Evolutionary conservation across 1,140 invertebrate species (phyloP).

Genomic region (Pseudomyrmex cubaensis): DNA sequence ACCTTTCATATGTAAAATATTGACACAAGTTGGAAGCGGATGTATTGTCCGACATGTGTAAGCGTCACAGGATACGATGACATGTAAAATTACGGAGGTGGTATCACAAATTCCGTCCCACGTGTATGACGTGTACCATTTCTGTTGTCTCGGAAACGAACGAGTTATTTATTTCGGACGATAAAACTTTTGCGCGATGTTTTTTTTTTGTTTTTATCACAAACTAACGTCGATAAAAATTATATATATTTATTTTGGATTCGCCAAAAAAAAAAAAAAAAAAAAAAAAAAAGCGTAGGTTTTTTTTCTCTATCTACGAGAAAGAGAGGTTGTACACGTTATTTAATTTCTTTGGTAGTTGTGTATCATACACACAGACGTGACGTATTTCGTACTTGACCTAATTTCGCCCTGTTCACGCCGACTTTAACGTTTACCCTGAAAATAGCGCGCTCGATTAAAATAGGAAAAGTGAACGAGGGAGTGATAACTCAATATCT

Average conservation of each 20-base stretch:
- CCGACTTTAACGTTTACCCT: conserved; percentile 20
- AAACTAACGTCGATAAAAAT: background rate
- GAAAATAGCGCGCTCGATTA: conserved; percentile 48
- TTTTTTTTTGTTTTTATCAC: too few species aligned
- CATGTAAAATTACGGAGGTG: conserved; percentile 7
- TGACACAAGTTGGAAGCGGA: conserved; percentile 15
- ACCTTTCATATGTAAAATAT: conserved; percentile 18
- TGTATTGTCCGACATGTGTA: conserved; percentile 25
- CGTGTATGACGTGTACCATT: too few species aligned
- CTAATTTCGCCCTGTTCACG: conserved; percentile 29
- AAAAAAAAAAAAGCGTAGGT: too few species aligned
- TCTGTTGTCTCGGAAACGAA: background rate
- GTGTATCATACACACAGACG: conserved; percentile 11
- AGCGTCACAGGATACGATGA: background rate
- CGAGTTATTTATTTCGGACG: background rate
- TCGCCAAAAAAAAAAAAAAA: background rate
- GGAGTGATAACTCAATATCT: conserved; percentile 42
- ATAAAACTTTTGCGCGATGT: background rate
- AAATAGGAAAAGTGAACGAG: conserved; percentile 26
- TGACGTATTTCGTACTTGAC: conserved; percentile 51
- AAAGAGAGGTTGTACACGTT: background rate
- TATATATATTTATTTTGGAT: background rate
- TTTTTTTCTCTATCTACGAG: background rate
- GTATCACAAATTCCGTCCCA: too few species aligned
- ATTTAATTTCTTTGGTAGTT: conserved; percentile 29